phyloP scores from a whole-genome alignment of 92 coral and sea anemone species.

The Meandrina meandrites region DNA sequence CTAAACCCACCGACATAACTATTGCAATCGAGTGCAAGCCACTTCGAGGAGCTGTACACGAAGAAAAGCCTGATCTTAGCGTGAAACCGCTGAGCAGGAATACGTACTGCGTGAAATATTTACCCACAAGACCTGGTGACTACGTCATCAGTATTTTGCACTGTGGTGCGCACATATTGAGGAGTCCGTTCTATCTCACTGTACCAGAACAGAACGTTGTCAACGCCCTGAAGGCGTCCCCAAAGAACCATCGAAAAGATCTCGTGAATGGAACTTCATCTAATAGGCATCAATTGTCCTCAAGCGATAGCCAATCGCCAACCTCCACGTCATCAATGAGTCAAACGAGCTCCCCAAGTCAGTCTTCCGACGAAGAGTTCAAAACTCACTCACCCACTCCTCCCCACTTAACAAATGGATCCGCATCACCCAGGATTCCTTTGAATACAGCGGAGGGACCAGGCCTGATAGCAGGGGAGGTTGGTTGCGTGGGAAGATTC shows the following conservation, averaged over 20 bases:
- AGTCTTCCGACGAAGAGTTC: conserved; percentile 24
- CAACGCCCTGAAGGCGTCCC: neutral
- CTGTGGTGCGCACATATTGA: conserved; percentile 89
- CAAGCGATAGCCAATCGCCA: neutral
- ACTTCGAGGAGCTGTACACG: conserved; percentile 63
- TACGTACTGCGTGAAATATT: conserved; percentile 88
- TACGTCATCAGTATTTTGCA: conserved; percentile 89
- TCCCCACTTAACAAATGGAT: neutral
- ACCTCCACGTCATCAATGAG: neutral
- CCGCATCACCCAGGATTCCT: conserved; percentile 39
- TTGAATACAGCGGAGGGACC: conserved; percentile 90
- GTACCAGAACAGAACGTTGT: conserved; percentile 66
- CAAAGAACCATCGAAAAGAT: neutral
- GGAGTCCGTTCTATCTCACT: conserved; percentile 92
- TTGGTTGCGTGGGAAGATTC: conserved; percentile 88
- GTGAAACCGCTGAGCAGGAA: conserved; percentile 89
- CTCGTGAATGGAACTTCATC: conserved; percentile 16
- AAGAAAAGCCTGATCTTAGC: conserved; percentile 84
- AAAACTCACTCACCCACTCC: conserved; percentile 11
- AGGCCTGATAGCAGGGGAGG: conserved; percentile 89
- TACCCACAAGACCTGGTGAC: conserved; percentile 91
- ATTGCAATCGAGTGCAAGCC: conserved; percentile 98
- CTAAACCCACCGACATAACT: conserved; percentile 92
- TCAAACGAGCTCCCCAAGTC: conserved; percentile 23
- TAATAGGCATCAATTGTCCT: conserved; percentile 2